Evolutionary conservation across 2,888 invertebrate genomes (phyloP), one percentile per base, ranked within the genome.

Genomic region (Caenorhabditis sp.): DNA sequence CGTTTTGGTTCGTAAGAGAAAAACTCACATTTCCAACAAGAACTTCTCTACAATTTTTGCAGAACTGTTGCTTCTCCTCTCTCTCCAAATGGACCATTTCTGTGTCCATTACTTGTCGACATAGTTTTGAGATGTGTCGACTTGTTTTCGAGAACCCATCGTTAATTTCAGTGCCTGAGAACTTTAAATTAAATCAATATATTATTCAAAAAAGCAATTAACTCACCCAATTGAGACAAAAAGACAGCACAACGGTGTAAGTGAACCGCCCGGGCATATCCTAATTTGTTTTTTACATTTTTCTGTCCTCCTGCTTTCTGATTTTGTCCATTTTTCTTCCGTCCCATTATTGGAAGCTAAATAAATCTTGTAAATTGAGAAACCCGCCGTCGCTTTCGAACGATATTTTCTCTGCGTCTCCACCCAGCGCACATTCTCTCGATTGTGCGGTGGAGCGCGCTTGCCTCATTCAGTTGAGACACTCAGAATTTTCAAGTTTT

Each of bases 1-100:
- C 24, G 5, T 20, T 30, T 1, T 27, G 17, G 24, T 45, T 15
- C 4, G 6, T 1, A 6, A 27, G 30, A 9, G 15, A 48, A 50
- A 6, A 45, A 41, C 61, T 46, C 9, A 80, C 79, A 41, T 62
- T 75, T 39, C 76, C 79, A 6, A 74, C 61, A 11, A 83, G 55
- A 15, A 84, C 83, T 63, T 83, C 79, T 53, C 78, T 74, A 61
- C 85, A 85, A 15, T 79, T 83, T 58, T 75, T 77, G 58, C 85
- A 85, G 35, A 84, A 79, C 15, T 70, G 71, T 41, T 82, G 78
- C 61, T 75, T 80, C 15, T 81, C 75, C 24, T 79, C 77, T 5
- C 78, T 66, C 17, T 81, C 81, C 20, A 85, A 65, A 58, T 82
- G 80, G 2, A 78, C 72, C 70, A 74, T 62, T 43, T 82, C 85